Evolutionary conservation across 2,888 invertebrate genomes (phyloP), one percentile per base, ranked within the genome.

Genomic region (Ecdyonurus torrentis): DNA sequence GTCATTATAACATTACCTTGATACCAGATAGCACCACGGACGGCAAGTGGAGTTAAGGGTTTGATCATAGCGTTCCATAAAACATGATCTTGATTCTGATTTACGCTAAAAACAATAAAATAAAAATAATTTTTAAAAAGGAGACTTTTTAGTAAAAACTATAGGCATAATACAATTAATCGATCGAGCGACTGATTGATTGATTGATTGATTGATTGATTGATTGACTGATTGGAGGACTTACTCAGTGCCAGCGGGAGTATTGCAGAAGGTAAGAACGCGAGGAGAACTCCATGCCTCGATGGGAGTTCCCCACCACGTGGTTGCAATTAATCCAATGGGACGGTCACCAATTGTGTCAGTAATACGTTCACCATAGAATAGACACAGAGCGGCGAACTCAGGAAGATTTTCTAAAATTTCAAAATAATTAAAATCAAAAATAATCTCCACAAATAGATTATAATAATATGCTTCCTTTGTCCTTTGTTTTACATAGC

Each of bases 11-110:
- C n/a, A n/a, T 55, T 22, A 59, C 59, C 59, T 23, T 59, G 59
- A n/a, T 59, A 59, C 59, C 59, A 59, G 22, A 59, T 59, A 10
- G 25, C 59, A 19, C 59, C 59, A 23, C 59, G 23, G 23, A 59
- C 23, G 15, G 59, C 18, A 3, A 23, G 18, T 10, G 18, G 3
- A 15, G 19, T 23, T 3, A 59, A 19, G 20, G 59, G 59, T 5
- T 20, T 3, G 22, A 59, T 59, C 59, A 23, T 15, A 15, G 59
- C 23, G 25, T 59, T 59, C 59, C 59, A 59, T 7, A 59, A 22
- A 15, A 23, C 59, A 23, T 18, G 22, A 18, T 23, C 24, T 7
- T 18, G 22, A n/a, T 59, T 23, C 22, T 59, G 59, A 23, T 59
- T 22, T 7, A 59, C 25, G 25, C 59, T 23, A 58, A 18, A 10